Percentiles rank a stretch among this genome's conserved stretches.
Conservation (phyloP, 2,888 invertebrate species). For the Erpobdella octoculata region DNA sequence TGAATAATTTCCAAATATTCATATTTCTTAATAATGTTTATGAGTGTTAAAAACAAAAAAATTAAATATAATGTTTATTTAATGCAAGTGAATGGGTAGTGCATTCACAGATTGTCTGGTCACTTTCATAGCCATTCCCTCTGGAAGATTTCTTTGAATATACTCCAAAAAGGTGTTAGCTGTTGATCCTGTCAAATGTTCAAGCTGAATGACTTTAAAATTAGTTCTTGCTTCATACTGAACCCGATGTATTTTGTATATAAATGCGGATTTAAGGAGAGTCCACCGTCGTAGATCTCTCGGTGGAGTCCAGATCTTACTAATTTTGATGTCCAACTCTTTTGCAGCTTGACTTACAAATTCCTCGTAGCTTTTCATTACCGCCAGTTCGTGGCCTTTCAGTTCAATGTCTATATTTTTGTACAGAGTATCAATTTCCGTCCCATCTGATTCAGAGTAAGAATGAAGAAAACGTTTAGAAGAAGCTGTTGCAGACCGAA, state of each 20-base stretch:
- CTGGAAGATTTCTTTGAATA: conserved; percentile 88
- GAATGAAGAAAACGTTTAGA: background rate
- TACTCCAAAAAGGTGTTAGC: conserved; percentile 91
- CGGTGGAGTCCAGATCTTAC: conserved; percentile 58
- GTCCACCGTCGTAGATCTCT: conserved; percentile 71
- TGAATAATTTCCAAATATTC: background rate
- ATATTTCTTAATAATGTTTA: background rate
- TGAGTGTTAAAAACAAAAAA: background rate
- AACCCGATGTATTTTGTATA: conserved; percentile 69
- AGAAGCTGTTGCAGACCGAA: too few relatives aligned
- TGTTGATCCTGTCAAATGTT: conserved; percentile 84
- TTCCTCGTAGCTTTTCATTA: conserved; percentile 76
- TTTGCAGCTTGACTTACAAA: conserved; percentile 74
- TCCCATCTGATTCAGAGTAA: background rate
- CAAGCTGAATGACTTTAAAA: conserved; percentile 64
- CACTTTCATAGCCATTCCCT: conserved; percentile 83
- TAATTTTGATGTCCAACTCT: conserved; percentile 63
- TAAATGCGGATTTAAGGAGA: conserved; percentile 74
- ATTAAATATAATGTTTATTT: too few relatives aligned
- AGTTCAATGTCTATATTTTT: conserved; percentile 76
- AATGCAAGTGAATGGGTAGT: background rate
- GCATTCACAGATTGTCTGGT: conserved; percentile 26
- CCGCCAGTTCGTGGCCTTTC: conserved; percentile 76
- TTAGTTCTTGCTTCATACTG: conserved; percentile 93
- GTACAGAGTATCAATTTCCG: conserved; percentile 58